Evolutionary conservation across 2,888 invertebrate species (phyloP).

Genomic region (Eudasyphora cyanicolor): DNA sequence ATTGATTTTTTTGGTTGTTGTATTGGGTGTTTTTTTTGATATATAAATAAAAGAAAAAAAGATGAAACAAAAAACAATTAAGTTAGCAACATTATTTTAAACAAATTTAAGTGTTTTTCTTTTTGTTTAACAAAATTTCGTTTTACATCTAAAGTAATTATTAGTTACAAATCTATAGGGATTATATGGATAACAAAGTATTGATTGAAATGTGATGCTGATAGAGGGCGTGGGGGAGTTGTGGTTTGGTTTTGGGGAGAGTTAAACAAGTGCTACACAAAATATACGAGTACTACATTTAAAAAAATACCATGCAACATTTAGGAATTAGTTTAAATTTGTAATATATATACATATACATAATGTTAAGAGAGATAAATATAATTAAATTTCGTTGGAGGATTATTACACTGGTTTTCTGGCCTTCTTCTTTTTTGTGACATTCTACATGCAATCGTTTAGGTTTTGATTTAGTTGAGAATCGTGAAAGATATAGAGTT

Average conservation of each 20-base stretch:
- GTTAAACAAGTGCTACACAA: conserved; percentile 25
- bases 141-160: conserved; percentile 22
- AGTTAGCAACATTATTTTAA: conserved; percentile 76
- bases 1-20: conserved; percentile 49
- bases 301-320: conserved; percentile 53
- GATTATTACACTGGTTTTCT: not conserved
- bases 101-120: conserved; percentile 24
- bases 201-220: conserved; percentile 12
- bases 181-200: conserved; percentile 4
- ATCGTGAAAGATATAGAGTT: too few relatives aligned
- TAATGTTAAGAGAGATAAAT: conserved; percentile 31
- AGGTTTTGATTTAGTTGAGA: conserved; percentile 12
- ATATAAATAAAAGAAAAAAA: conserved; percentile 78
- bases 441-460: conserved; percentile 41
- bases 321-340: conserved; percentile 27
- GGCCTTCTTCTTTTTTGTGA: not conserved
- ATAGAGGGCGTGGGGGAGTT: conserved; percentile 17
- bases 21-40: conserved; percentile 68
- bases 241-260: too few relatives aligned
- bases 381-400: not conserved
- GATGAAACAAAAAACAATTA: conserved; percentile 77
- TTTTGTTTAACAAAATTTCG: conserved; percentile 44
- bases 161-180: conserved; percentile 22
- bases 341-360: conserved; percentile 19
- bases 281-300: conserved; percentile 53